Conservation (phyloP, 2,888 invertebrate species). For the Drosophila anceps region DNA sequence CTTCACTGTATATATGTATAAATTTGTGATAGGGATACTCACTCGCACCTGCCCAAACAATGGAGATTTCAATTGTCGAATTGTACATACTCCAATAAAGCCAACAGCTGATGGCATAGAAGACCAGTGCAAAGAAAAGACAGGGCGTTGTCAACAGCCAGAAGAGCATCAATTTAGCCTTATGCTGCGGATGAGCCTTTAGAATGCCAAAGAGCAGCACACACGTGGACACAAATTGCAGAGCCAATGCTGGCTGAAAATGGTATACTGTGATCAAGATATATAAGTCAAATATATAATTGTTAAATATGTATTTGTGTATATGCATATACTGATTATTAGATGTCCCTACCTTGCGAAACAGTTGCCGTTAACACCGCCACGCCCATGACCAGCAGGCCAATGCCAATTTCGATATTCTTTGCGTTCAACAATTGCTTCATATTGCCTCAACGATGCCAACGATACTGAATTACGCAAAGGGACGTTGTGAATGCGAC, state of each 20-base stretch:
- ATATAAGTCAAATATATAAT: no score
- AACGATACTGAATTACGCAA: conserved; percentile 3
- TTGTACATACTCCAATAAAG: not conserved
- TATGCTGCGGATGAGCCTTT: conserved; percentile 18
- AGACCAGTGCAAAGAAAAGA: not conserved
- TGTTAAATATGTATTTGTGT: not conserved
- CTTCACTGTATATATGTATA: not conserved
- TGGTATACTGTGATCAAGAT: no score
- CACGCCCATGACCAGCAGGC: conserved; percentile 10
- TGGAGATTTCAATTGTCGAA: not conserved
- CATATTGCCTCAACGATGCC: conserved; percentile 14
- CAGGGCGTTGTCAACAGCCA: conserved; percentile 14
- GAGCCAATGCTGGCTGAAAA: no score
- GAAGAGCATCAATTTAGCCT: conserved; percentile 2
- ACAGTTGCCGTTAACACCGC: not conserved
- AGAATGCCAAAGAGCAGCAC: conserved; percentile 18
- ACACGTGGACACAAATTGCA: conserved; percentile 11
- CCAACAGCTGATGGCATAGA: not conserved
- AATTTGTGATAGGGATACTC: not conserved
- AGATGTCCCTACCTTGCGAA: not conserved
- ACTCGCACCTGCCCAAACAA: conserved; percentile 2
- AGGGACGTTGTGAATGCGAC: not conserved
- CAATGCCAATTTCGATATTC: conserved; percentile 11
- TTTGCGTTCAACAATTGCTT: conserved; percentile 3
- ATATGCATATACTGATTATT: not conserved